Percentiles rank a stretch among this genome's conserved stretches.
Evolutionary conservation across 2,797 vertebrate species (phyloP).

Genomic region (Phoebastria nigripes): DNA sequence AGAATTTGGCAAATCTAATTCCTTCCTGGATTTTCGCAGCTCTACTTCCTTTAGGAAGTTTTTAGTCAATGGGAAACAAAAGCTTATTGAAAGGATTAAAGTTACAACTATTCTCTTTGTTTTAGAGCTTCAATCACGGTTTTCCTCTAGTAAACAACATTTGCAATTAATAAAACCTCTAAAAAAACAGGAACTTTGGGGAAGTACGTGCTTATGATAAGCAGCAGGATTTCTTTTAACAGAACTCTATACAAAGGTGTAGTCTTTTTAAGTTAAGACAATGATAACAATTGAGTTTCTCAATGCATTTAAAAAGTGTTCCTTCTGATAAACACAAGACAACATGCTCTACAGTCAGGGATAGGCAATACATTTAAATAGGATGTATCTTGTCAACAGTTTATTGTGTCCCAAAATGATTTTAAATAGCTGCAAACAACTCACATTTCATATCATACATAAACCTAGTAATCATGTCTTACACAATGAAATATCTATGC

Average conservation of each 20-base stretch:
- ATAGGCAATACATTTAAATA: slow-evolving; percentile 16
- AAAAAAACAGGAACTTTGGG: slow-evolving; percentile 83
- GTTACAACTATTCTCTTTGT: slow-evolving; percentile 74
- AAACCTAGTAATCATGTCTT: slow-evolving; percentile 2
- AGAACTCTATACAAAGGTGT: slow-evolving; percentile 64
- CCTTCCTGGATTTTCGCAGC: slow-evolving; percentile 78
- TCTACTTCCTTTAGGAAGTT: slow-evolving; percentile 87
- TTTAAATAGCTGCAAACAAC: slow-evolving; percentile 18
- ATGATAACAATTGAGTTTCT: slow-evolving; percentile 63
- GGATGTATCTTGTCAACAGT: slow-evolving; percentile 22
- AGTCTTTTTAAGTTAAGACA: slow-evolving; percentile 65
- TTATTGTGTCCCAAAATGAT: slow-evolving; percentile 19
- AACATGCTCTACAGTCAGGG: neutral
- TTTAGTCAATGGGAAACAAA: slow-evolving; percentile 87
- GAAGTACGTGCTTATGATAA: slow-evolving; percentile 76
- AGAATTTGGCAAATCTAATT: slow-evolving; percentile 73
- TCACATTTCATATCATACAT: neutral
- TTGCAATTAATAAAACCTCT: slow-evolving; percentile 77
- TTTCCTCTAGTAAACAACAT: slow-evolving; percentile 79
- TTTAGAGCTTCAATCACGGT: slow-evolving; percentile 71
- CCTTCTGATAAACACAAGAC: slow-evolving; percentile 56
- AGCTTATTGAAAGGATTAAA: slow-evolving; percentile 82
- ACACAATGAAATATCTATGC: neutral
- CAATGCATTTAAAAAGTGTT: slow-evolving; percentile 54
- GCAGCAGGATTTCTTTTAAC: slow-evolving; percentile 72